Evolutionary conservation across 2,797 vertebrate genomes (phyloP), one percentile per base, ranked within the genome.

Genomic region (Sebastes wilsoni): DNA sequence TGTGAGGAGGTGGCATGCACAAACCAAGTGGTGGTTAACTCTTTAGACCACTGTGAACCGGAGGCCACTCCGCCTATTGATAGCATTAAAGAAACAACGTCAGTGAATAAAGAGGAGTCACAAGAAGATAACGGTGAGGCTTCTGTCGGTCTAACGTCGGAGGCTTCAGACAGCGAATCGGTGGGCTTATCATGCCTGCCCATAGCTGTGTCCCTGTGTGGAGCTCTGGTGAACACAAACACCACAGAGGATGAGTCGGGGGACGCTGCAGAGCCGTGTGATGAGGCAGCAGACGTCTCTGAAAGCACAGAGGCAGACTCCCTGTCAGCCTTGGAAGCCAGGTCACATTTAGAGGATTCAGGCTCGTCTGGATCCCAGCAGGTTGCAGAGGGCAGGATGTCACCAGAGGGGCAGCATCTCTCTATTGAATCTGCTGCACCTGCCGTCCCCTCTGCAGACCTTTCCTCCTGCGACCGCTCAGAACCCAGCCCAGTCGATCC

Each of bases 191-290:
- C 96, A 0, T 97, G 95, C 88, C 90, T 97, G 74, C 94, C 96
- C 8, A 75, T 95, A 49, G 92, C 96, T 28, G 95, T 95, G 61
- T 96, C 96, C 68, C 82, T 96, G 73, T 96, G 96, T 86, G 94
- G 93, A 42, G 96, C 96, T 8, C 88, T 96, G 76, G 90, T 90
- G 82, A 91, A 90, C 16, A 74, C 58, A 20, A 91, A 88, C 72
- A 87, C 79, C 27, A 13, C 77, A 23, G 88, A 83, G 71, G 90
- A 80, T 23, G 83, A 88, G 82, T 78, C 28, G 3, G 78, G 27
- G 3, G 27, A 36, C 65, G 90, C 81, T 5, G 42, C 76, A 42
- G 93, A 92, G 85, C 81, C 64, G 55, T 28, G 65, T 11, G 56
- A 38, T 0, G 85, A 87, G 0, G 86, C 80, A 13, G 80, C 77